phyloP scores from a whole-genome alignment of 1,140 invertebrate genomes.

The Drosophila lini region DNA sequence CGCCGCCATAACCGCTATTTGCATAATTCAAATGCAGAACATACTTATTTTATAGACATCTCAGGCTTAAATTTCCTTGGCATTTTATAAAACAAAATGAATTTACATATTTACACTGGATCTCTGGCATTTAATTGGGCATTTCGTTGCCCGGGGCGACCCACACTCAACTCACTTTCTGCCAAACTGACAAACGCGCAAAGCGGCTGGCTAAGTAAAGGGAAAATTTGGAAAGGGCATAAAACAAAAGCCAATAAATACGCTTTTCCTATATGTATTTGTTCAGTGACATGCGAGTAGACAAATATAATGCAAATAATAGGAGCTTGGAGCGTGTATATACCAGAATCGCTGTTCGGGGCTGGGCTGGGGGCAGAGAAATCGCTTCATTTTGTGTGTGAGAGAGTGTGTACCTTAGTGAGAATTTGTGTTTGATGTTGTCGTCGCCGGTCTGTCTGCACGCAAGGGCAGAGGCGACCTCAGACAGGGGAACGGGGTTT shows the following conservation, averaged over 20 bases:
- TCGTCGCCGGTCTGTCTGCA: slow-evolving; percentile 57
- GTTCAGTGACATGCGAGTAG: slow-evolving; percentile 43
- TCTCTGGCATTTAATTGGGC: slow-evolving; percentile 29
- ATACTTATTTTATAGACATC: slow-evolving; percentile 2
- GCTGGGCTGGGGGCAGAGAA: neutral
- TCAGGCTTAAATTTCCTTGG: slow-evolving; percentile 1
- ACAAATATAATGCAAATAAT: slow-evolving; percentile 53
- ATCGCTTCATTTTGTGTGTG: slow-evolving; percentile 27
- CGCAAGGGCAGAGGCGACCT: slow-evolving; percentile 41
- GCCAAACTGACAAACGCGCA: neutral
- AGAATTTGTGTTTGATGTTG: slow-evolving; percentile 44
- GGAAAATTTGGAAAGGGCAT: slow-evolving; percentile 17
- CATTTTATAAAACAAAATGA: slow-evolving; percentile 8
- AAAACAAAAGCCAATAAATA: slow-evolving; percentile 52
- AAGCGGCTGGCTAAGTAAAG: slow-evolving; percentile 1
- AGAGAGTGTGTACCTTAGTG: slow-evolving; percentile 3
- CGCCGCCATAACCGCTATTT: slow-evolving; percentile 5
- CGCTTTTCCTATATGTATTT: slow-evolving; percentile 27
- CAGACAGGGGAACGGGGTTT: slow-evolving; percentile 14
- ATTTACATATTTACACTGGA: slow-evolving; percentile 24
- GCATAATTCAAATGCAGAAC: slow-evolving; percentile 21
- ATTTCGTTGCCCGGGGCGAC: slow-evolving; percentile 28
- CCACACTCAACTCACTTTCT: neutral
- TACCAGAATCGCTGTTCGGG: neutral
- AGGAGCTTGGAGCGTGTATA: slow-evolving; percentile 7